Evolutionary conservation across 1,140 invertebrate species (phyloP), one percentile per base, ranked within the genome.

Genomic region (Drosophila cardini): DNA sequence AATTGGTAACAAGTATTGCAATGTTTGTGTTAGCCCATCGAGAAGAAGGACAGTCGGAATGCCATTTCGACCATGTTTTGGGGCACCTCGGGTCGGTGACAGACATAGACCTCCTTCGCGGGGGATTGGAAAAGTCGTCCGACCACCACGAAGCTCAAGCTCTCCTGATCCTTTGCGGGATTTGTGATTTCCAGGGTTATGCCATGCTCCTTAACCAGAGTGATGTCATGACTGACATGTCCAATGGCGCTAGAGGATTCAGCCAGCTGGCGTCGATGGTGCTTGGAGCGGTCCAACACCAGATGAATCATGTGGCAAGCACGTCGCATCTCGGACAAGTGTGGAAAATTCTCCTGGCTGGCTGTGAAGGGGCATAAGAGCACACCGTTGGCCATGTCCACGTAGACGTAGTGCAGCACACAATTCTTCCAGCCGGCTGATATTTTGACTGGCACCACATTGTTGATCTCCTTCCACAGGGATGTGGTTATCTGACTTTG

Each of bases 61-160:
- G 96, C 96, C 84, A 97, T 94, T 93, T 97, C 96, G 6, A 96
- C 94, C 60, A 97, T 93, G 93, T 97, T 97, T 91, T 97, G 96
- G 0, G 96, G 95, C 6, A 96, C 93, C 43, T 94, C 94, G 68
- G 97, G 96, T 69, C 96, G 94, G 90, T 96, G 96, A 91, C 96
- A 97, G 30, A 97, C 93, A 82, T 97, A 97, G 0, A 97, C 92
- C 91, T 97, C 96, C 80, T 95, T 94, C 78, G 95, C 94, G 0
- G 96, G 96, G 50, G 94, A 94, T 63, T 94, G 94, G 82, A 96
- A 96, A 9, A 97, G 91, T 36, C 96, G 93, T 21, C 94, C 94
- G 11, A 94, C 91, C 43, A 94, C 94, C n/a, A 76, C 74, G 15
- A 91, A 91, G 0, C 71, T 65, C n/a, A 72, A 32, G 36, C 45